Evolutionary conservation across 2,888 invertebrate genomes (phyloP), one percentile per base, ranked within the genome.

Genomic region (Phyllotreta striolata): DNA sequence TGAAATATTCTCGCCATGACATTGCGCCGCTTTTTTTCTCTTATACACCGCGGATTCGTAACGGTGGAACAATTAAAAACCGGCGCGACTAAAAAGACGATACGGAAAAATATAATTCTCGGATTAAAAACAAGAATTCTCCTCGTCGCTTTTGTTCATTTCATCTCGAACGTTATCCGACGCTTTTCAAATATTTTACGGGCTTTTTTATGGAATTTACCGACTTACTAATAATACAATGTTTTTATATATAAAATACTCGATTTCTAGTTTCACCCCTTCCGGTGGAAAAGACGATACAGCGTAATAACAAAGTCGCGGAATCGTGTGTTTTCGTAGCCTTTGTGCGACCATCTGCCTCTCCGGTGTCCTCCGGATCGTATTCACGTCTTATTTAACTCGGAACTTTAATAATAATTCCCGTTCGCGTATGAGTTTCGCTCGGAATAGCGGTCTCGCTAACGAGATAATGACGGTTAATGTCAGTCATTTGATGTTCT

Each of bases 401-500:
- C 13, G 24, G 24, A 52, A 52, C 12, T 14, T 38, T 38, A 52
- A 38, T 49, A 34, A 35, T 49, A 49, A 35, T 49, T 49, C 35
- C 54, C 51, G 63, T 47, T 63, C 64, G 66, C 67, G 67, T 66
- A 68, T 61, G 71, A 67, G 66, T 56, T 59, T 62, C 24, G 64
- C 68, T 69, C 51, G 61, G 67, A 66, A 52, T 24, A 52, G 52
- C 13, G 37, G 44, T 37, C 56, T 64, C 66, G 68, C 63, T 67
- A 71, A 74, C 70, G 65, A 65, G 63, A 70, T 76, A 76, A 74
- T 75, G 69, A 73, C 67, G 70, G 69, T 73, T 72, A 74, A 75
- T 74, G 73, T 69, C 73, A 64, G 66, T 76, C 74, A 74, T 75
- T 75, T 74, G 73, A 74, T 73, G 72, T 55, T 70, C 72, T 73